Evolutionary conservation across 2,888 invertebrate species (phyloP), one percentile per base, ranked within the genome.

Genomic region (Ochropleura leucogaster): DNA sequence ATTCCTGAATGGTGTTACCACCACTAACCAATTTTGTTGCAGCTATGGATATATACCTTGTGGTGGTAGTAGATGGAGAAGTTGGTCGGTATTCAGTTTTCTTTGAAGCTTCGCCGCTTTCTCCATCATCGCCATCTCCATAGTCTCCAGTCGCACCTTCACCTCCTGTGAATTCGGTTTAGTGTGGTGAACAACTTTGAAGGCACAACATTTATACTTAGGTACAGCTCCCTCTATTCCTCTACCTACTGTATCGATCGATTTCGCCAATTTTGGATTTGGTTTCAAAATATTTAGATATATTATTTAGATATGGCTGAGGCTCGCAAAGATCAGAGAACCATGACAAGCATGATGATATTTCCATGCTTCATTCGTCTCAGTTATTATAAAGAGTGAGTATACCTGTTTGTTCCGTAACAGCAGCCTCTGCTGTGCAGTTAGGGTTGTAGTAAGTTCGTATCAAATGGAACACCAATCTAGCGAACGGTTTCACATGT

Each of bases 401-500:
- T 40, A 14, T 46, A 87, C 90, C 90, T 81, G 80, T 30, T 18
- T 67, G 68, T 67, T 85, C 87, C 20, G 83, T 83, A 9, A 74
- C 72, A 4, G 83, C 64, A 0, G 68, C 62, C 44, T 90, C 90
- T 3, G 84, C 75, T 0, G 79, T 64, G 77, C 93, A 93, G 16
- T 88, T 85, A 3, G 90, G 87, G 0, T 89, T 92, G 16, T 86
- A 87, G 73, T 96, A 96, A 0, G 95, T 95, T 9, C 95, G 86
- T 60, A 96, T 90, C 0, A 95, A 89, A 10, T 90, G 87, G 7
- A 96, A 92, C 6, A 86, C 87, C 7, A 96, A 76, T 80, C 91
- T 93, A 0, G 96, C 96, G 66, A 96, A 96, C 0, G 96, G 95
- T 69, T 93, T 94, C 0, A 89, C 83, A 40, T 90, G 83, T 47